Percentiles rank a stretch among this genome's conserved stretches.
These are phyloP conservation scores for Mechanitis mazaeus DNA, from an alignment of 2,888 invertebrate genomes.

Conservation along the genomic window DNA sequence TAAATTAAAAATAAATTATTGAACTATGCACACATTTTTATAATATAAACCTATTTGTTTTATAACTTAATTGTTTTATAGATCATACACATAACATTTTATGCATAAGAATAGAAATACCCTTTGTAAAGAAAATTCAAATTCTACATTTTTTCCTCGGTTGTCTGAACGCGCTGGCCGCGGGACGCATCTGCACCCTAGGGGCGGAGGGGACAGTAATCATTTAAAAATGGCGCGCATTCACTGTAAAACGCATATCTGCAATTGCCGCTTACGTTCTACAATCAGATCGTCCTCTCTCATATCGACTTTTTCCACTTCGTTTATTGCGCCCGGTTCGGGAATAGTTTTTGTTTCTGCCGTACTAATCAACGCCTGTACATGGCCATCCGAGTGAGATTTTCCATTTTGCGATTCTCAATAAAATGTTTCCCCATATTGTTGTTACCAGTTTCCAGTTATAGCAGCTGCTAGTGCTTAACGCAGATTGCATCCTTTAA, in stretches of 20 bases:
- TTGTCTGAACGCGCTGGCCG: slow-evolving; percentile 26
- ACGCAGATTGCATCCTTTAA: slow-evolving; percentile 26
- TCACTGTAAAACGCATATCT: slow-evolving; percentile 65
- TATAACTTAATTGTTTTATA: background rate
- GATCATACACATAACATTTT: background rate
- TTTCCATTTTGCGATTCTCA: slow-evolving; percentile 38
- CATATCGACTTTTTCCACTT: slow-evolving; percentile 74
- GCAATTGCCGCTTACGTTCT: slow-evolving; percentile 65
- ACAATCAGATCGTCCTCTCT: slow-evolving; percentile 63
- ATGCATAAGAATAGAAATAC: background rate
- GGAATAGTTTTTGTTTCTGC: slow-evolving; percentile 72
- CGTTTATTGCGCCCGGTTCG: slow-evolving; percentile 65
- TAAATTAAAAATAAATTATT: background rate
- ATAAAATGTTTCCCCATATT: slow-evolving; percentile 36
- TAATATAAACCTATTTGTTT: too few species aligned
- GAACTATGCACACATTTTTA: background rate
- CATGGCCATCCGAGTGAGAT: slow-evolving; percentile 49
- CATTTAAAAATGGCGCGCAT: slow-evolving; percentile 64
- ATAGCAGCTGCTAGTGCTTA: slow-evolving; percentile 27
- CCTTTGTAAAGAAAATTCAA: slow-evolving; percentile 8
- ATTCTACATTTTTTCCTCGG: slow-evolving; percentile 12
- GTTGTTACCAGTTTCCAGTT: slow-evolving; percentile 29
- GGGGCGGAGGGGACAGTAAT: slow-evolving; percentile 45
- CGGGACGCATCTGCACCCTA: slow-evolving; percentile 31
- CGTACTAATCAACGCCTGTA: slow-evolving; percentile 70